Evolutionary conservation across 2,797 vertebrate genomes (phyloP).

Genomic region (Otolemur crassicaudatus): DNA sequence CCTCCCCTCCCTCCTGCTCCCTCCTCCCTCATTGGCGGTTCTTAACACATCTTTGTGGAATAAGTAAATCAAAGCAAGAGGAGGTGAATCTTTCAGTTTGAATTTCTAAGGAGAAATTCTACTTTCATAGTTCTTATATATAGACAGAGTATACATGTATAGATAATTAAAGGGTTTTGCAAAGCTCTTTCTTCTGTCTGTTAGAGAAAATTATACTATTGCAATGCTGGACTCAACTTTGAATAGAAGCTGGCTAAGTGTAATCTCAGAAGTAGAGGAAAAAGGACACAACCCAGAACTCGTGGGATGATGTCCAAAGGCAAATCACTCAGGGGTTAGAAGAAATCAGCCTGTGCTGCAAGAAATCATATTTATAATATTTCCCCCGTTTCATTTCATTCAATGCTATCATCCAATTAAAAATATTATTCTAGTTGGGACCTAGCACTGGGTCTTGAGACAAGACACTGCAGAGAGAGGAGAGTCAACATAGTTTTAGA

Average conservation of each 20-base stretch:
- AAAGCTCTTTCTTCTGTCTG: not conserved
- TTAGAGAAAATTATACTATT: not conserved
- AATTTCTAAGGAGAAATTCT: conserved; percentile 23
- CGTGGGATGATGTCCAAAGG: not conserved
- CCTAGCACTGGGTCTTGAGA: not conserved
- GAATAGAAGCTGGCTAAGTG: not conserved
- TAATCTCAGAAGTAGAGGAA: not conserved
- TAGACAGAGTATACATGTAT: not conserved
- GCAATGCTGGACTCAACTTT: not conserved
- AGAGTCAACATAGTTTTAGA: not conserved
- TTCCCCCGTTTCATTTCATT: not conserved
- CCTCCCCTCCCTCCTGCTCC: too few relatives aligned
- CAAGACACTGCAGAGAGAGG: not conserved
- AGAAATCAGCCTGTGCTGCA: not conserved
- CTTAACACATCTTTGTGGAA: not conserved
- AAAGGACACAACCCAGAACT: not conserved
- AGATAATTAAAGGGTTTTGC: not conserved
- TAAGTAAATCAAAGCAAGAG: not conserved
- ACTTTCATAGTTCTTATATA: not conserved
- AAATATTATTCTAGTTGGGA: not conserved
- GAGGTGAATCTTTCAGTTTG: not conserved
- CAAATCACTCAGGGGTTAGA: not conserved
- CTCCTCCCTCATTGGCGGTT: too few relatives aligned
- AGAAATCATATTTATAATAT: not conserved
- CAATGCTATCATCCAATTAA: not conserved